Evolutionary conservation across 2,888 invertebrate genomes (phyloP).

Genomic region (Dysmachus trigonus): DNA sequence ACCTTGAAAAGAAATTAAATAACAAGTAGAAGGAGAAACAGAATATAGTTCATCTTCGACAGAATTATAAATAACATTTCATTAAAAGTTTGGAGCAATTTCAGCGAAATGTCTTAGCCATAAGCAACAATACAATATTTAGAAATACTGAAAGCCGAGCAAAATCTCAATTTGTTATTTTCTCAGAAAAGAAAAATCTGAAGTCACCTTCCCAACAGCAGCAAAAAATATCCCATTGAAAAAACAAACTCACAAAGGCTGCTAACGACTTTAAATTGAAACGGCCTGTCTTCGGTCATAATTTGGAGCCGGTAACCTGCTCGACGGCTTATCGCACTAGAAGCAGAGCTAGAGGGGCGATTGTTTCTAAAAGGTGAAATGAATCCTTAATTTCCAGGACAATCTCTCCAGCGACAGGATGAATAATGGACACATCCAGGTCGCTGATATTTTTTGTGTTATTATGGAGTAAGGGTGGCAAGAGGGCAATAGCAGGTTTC

Average conservation of each 20-base stretch:
- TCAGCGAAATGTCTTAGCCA: no score
- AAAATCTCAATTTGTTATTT: neutral
- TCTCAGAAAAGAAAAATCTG: neutral
- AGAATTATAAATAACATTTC: no score
- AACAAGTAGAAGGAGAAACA: no score
- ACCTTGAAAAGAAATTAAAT: no score
- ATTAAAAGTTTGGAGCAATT: no score
- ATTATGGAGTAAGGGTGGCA: neutral
- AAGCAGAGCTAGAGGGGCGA: neutral
- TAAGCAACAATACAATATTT: neutral
- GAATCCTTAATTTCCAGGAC: neutral
- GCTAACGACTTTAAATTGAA: neutral
- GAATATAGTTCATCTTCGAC: no score
- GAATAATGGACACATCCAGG: neutral
- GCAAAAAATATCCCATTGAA: neutral
- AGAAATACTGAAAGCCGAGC: neutral
- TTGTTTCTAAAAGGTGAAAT: slow-evolving; percentile 23
- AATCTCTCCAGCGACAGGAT: neutral
- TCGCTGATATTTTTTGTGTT: neutral
- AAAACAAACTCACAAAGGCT: neutral
- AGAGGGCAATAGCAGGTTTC: neutral
- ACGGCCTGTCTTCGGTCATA: neutral
- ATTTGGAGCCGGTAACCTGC: neutral
- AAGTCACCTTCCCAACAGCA: neutral
- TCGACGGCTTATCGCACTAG: neutral